phyloP scores from a whole-genome alignment of 2,797 vertebrate genomes.

The Sebastes glaucus region DNA sequence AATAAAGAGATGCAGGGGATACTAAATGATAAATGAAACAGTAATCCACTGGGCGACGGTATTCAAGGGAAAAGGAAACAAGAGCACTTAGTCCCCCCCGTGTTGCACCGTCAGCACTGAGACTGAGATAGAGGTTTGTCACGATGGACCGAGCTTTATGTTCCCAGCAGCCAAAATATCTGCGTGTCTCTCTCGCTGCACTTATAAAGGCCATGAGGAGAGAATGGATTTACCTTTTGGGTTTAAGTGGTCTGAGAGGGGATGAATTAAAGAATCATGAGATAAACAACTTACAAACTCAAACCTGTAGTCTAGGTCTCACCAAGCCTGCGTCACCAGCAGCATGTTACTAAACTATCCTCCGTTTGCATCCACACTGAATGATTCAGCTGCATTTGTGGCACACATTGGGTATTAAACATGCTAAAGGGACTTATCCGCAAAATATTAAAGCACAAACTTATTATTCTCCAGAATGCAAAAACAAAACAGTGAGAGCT shows the following conservation, averaged over 20 bases:
- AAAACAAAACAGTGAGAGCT: not conserved
- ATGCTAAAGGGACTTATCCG: not conserved
- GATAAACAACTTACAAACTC: conserved; percentile 59
- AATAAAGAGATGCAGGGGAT: conserved; percentile 35
- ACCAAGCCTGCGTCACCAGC: not conserved
- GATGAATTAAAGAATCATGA: conserved; percentile 76
- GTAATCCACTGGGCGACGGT: conserved; percentile 20
- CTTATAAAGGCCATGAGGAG: conserved; percentile 38
- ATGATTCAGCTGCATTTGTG: not conserved
- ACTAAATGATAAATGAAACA: conserved; percentile 65
- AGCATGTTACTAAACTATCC: not conserved
- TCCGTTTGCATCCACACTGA: not conserved
- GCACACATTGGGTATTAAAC: not conserved
- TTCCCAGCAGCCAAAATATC: conserved; percentile 44
- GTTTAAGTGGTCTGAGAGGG: conserved; percentile 67
- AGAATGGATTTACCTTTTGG: conserved; percentile 66
- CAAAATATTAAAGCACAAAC: not conserved
- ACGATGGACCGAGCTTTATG: conserved; percentile 22
- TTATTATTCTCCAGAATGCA: not conserved
- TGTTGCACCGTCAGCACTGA: conserved; percentile 40
- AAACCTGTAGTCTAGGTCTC: conserved; percentile 37
- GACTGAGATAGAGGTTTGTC: conserved; percentile 33
- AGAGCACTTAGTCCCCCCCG: conserved; percentile 43
- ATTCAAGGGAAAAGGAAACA: conserved; percentile 50
- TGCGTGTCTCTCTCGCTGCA: conserved; percentile 25